phyloP scores from a whole-genome alignment of 35 echinoderm and acorn worm species.

The Apostichopus californicus region DNA sequence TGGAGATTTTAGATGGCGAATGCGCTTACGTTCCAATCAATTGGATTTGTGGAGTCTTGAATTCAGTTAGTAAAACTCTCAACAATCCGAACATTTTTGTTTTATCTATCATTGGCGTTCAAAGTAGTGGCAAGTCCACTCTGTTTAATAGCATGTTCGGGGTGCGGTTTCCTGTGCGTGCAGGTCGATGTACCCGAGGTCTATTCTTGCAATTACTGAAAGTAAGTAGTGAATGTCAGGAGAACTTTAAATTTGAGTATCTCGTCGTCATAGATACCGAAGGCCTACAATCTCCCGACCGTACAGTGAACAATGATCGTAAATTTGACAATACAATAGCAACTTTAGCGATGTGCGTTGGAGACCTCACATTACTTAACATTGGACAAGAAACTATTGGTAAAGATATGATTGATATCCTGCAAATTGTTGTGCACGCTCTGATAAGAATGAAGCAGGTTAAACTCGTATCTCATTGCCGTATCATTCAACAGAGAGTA shows the following conservation, averaged over 20 bases:
- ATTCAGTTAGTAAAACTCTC: neutral
- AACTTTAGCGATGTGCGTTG: conserved; percentile 19
- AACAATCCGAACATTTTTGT: neutral
- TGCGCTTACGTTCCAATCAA: neutral
- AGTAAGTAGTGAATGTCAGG: neutral
- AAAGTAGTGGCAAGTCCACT: conserved; percentile 46
- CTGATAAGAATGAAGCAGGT: conserved; percentile 51
- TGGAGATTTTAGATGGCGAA: conserved; percentile 33
- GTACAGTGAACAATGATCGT: neutral
- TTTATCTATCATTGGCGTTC: conserved; percentile 18
- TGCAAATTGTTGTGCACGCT: conserved; percentile 46
- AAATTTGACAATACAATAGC: conserved; percentile 34
- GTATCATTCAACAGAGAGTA: conserved; percentile 35
- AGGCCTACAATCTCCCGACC: conserved; percentile 17
- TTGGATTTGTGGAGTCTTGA: neutral
- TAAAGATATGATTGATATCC: conserved; percentile 13
- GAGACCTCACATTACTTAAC: conserved; percentile 26
- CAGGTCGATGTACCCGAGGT: conserved; percentile 12
- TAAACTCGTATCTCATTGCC: neutral
- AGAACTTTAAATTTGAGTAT: neutral
- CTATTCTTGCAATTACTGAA: conserved; percentile 7
- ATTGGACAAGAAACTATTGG: conserved; percentile 30
- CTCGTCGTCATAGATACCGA: conserved; percentile 32
- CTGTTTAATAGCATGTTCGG: conserved; percentile 45
- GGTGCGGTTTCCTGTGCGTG: neutral